phyloP scores from a whole-genome alignment of 2,797 vertebrate species.

The Basileuterus tristriatus region DNA sequence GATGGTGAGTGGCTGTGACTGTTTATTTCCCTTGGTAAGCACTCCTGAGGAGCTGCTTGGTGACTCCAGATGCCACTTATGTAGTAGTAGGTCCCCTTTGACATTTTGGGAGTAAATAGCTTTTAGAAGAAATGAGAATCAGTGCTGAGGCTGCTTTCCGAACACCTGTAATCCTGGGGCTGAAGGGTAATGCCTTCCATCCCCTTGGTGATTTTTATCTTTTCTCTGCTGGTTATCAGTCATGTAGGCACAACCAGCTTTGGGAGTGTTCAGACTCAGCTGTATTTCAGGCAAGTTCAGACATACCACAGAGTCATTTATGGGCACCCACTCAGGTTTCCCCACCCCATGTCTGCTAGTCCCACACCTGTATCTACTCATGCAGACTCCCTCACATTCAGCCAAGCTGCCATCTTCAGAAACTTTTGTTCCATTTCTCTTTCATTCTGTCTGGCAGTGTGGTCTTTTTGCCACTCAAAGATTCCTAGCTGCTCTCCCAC shows the following conservation, averaged over 20 bases:
- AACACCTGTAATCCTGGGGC: neutral
- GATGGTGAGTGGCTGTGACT: neutral
- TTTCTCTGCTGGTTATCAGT: neutral
- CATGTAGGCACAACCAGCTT: neutral
- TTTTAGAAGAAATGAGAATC: neutral
- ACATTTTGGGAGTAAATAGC: neutral
- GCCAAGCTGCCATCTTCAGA: neutral
- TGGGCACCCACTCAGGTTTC: neutral
- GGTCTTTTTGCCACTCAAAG: neutral
- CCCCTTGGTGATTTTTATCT: neutral
- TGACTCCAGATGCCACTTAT: neutral
- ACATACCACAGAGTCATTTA: neutral
- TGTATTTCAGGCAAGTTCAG: neutral
- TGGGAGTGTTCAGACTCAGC: neutral
- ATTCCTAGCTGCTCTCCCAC: neutral
- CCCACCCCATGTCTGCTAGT: neutral
- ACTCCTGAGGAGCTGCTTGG: neutral
- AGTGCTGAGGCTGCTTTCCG: neutral
- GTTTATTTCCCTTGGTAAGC: neutral
- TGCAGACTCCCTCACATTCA: neutral
- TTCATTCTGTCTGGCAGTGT: neutral
- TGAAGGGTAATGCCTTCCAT: neutral
- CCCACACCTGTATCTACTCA: neutral
- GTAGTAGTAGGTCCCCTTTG: neutral
- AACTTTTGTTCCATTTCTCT: neutral